A percentile compares a stretch with the other conserved stretches of the same genome.
Evolutionary conservation across 2,888 invertebrate genomes (phyloP).

Genomic region (Melieria picta): DNA sequence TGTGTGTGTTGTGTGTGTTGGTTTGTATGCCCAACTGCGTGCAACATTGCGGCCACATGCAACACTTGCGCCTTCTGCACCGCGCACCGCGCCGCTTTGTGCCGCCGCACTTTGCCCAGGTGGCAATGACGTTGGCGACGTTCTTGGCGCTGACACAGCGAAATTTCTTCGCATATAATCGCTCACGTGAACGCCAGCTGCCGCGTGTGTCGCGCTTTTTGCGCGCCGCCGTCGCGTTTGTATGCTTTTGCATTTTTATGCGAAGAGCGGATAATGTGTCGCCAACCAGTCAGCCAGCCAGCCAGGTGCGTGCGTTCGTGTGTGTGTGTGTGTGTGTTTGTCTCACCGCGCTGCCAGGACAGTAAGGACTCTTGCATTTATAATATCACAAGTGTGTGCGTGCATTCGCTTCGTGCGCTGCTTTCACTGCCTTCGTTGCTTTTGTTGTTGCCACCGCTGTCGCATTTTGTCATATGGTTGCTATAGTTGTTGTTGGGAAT

Average conservation of each 20-base stretch:
- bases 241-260: conserved; percentile 47
- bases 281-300: conserved; percentile 37
- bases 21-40: neutral
- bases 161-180: conserved; percentile 56
- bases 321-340: neutral
- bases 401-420: conserved; percentile 32
- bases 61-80: neutral
- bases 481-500: conserved; percentile 11
- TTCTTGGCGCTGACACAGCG: conserved; percentile 21
- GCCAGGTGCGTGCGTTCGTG: neutral
- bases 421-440: conserved; percentile 1
- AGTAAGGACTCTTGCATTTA: conserved; percentile 47
- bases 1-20: no score
- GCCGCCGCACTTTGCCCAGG: conserved; percentile 43
- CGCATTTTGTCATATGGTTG: conserved; percentile 10
- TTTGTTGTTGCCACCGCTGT: neutral
- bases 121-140: conserved; percentile 1
- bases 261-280: conserved; percentile 52
- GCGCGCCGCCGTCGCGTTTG: conserved; percentile 11
- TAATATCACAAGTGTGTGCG: conserved; percentile 42
- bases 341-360: neutral
- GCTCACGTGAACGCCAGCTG: conserved; percentile 51
- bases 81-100: no score
- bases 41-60: conserved; percentile 26
- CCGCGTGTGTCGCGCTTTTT: conserved; percentile 13